A percentile compares a stretch with the other conserved stretches of the same genome.
Evolutionary conservation across 2,888 invertebrate species (phyloP).

Genomic region (Agriotes lineatus): DNA sequence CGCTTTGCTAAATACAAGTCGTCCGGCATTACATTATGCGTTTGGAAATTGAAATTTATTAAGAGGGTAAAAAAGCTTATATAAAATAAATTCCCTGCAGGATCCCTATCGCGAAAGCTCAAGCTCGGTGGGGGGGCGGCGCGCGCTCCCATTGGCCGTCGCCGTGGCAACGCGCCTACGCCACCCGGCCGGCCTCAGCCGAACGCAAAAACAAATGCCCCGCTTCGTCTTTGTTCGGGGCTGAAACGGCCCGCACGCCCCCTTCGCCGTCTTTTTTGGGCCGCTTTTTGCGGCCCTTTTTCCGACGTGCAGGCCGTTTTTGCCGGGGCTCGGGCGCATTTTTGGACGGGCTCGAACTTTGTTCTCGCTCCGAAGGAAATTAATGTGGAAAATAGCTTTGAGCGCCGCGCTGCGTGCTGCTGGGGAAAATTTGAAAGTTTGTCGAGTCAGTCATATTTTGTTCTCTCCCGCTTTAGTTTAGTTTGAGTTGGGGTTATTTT

Average conservation of each 20-base stretch:
- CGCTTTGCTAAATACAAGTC: constrained; percentile 38
- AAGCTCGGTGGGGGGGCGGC: constrained; percentile 36
- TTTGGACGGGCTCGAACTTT: constrained; percentile 61
- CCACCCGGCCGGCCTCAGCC: constrained; percentile 52
- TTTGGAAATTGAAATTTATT: constrained; percentile 45
- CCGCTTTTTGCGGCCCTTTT: constrained; percentile 58
- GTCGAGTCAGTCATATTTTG: constrained; percentile 56
- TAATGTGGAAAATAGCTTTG: constrained; percentile 61
- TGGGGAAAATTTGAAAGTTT: constrained; percentile 60
- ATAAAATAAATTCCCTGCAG: constrained; percentile 45
- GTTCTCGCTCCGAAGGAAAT: constrained; percentile 58
- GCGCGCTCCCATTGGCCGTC: constrained; percentile 58
- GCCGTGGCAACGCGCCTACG: constrained; percentile 62
- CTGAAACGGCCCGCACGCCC: constrained; percentile 56
- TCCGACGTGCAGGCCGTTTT: constrained; percentile 55
- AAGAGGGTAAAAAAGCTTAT: constrained; percentile 45
- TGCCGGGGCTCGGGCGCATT: constrained; percentile 55
- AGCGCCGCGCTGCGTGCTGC: constrained; percentile 45
- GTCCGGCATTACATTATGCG: constrained; percentile 38
- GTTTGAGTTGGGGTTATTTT: constrained; percentile 53
- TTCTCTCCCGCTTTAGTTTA: constrained; percentile 50
- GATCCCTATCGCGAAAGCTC: constrained; percentile 43
- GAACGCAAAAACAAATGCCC: constrained; percentile 63
- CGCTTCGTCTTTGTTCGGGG: constrained; percentile 50
- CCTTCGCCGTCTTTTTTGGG: constrained; percentile 51